Evolutionary conservation across 2,797 vertebrate genomes (phyloP).

Genomic region (Girardinus metallicus): DNA sequence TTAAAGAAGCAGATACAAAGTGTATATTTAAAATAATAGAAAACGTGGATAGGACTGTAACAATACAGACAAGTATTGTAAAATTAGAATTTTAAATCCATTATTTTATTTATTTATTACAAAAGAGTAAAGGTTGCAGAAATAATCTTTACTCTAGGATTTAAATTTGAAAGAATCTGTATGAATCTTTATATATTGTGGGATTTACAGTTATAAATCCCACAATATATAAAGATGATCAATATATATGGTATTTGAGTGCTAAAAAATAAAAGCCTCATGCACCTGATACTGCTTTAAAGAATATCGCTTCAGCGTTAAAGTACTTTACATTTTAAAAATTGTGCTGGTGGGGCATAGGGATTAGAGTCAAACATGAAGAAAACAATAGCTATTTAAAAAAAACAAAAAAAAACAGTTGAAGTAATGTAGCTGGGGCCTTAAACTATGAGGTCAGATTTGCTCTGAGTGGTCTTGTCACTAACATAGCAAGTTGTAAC

Average conservation of each 20-base stretch:
- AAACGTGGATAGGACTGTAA: background rate
- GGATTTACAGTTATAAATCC: background rate
- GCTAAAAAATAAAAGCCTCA: background rate
- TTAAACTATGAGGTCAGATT: conserved; percentile 19
- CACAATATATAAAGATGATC: background rate
- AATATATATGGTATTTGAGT: too few relatives aligned
- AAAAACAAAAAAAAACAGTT: background rate
- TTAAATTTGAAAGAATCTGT: background rate
- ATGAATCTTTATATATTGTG: background rate
- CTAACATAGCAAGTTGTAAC: conserved; percentile 54
- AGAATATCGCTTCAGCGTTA: background rate
- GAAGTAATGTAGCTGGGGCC: background rate
- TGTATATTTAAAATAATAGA: background rate
- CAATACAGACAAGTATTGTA: background rate
- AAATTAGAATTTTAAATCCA: background rate
- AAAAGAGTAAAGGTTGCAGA: background rate
- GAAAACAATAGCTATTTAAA: background rate
- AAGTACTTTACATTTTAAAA: background rate
- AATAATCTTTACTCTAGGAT: background rate
- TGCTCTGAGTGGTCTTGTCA: conserved; percentile 36
- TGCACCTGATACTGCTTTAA: background rate
- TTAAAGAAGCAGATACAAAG: background rate
- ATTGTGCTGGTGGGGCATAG: background rate
- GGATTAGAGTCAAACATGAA: background rate
- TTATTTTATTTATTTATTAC: background rate